Percentiles rank a stretch among this genome's conserved stretches.
phyloP scores from a whole-genome alignment of 2,113 vertebrate species.

The Pyrgilauda ruficollis region DNA sequence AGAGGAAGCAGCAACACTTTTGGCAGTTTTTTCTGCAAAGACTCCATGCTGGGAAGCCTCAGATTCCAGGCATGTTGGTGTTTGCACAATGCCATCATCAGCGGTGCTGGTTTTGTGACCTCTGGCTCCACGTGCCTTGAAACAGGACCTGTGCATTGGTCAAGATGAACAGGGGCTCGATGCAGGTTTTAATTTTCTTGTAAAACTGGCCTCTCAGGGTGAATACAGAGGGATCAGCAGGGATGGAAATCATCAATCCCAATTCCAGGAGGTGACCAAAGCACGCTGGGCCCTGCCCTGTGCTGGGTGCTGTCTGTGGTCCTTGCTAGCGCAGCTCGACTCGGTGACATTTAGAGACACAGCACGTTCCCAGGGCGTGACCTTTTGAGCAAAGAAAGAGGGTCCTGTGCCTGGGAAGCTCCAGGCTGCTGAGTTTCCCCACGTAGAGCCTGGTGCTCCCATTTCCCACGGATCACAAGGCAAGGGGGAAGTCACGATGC shows the following conservation, averaged over 20 bases:
- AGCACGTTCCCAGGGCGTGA: background rate
- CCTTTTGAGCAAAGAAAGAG: background rate
- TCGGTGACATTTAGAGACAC: background rate
- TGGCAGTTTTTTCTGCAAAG: constrained; percentile 15
- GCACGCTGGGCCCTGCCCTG: background rate
- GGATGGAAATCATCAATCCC: background rate
- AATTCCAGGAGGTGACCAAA: background rate
- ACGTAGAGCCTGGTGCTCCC: background rate
- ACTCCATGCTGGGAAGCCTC: background rate
- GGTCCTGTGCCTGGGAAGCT: background rate
- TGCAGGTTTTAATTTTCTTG: background rate
- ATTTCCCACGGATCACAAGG: background rate
- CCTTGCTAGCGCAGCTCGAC: background rate
- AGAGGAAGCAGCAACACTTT: background rate
- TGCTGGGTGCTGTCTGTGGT: background rate
- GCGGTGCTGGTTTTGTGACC: background rate
- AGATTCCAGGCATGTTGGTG: fast-evolving
- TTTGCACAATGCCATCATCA: background rate
- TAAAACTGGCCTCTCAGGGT: background rate
- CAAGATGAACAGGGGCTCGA: background rate
- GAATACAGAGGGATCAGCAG: background rate
- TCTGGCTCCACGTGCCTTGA: background rate
- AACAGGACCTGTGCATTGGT: background rate
- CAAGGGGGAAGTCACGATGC: background rate
- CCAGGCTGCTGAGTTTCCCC: background rate